Conservation (phyloP, 2,888 invertebrate genomes). For the Atethmia centrago region DNA sequence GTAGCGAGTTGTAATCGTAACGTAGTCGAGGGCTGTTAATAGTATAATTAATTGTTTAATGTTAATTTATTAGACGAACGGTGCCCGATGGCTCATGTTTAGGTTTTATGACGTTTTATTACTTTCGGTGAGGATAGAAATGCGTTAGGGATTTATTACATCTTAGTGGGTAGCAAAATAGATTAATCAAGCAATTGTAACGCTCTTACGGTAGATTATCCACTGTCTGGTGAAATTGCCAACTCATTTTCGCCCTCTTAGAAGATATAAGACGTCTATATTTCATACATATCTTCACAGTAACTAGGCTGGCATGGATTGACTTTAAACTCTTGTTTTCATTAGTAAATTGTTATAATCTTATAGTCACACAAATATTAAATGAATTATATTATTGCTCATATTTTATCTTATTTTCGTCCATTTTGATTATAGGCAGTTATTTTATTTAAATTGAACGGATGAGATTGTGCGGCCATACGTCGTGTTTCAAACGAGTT, state of each 20-base stretch:
- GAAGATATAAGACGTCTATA: slow-evolving; percentile 16
- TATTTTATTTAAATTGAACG: slow-evolving; percentile 21
- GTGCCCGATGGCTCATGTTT: slow-evolving; percentile 30
- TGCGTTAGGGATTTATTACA: not conserved
- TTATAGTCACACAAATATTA: slow-evolving; percentile 30
- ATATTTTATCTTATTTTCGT: slow-evolving; percentile 51
- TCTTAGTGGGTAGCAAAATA: not conserved
- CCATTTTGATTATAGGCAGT: slow-evolving; percentile 25
- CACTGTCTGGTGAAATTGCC: not conserved
- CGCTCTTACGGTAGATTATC: not conserved
- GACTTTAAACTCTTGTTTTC: slow-evolving; percentile 19
- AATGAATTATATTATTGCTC: slow-evolving; percentile 54
- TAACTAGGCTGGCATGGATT: slow-evolving; percentile 16
- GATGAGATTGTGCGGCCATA: slow-evolving; percentile 29
- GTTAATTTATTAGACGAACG: slow-evolving; percentile 54
- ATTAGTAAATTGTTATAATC: slow-evolving; percentile 34
- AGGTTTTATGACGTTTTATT: slow-evolving; percentile 15
- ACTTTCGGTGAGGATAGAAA: slow-evolving; percentile 9
- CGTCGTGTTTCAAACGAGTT: slow-evolving; percentile 38
- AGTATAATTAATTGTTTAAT: slow-evolving; percentile 65
- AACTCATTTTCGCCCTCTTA: slow-evolving; percentile 6
- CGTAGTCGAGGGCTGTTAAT: slow-evolving; percentile 74
- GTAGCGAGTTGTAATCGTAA: slow-evolving; percentile 56
- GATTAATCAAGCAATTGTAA: not conserved
- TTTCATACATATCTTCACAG: slow-evolving; percentile 55